Evolutionary conservation across 2,888 invertebrate genomes (phyloP), one percentile per base, ranked within the genome.

Genomic region (Cheilosia urbana): DNA sequence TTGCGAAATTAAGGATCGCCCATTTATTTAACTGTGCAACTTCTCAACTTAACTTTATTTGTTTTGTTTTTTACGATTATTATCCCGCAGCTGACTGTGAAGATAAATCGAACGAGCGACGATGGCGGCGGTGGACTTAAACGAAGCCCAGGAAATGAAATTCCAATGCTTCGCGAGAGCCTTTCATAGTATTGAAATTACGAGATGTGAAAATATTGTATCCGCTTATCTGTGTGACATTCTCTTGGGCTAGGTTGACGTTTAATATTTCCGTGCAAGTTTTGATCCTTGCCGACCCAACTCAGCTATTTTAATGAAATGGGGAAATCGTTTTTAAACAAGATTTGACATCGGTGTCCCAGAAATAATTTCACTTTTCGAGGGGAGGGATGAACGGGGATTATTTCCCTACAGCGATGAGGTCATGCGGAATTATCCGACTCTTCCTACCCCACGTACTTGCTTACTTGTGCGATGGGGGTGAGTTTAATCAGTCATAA

Each of bases 31-130:
- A 68, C 58, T 68, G 76, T 49, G 47, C 51, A 76, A 76, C 68
- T 76, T 76, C 68, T 76, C 58, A 68, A 68, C 68, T 76, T 68
- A 76, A 60, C 51, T 76, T 76, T 76, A 76, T 58, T 76, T 30
- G 76, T 24, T 34, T 76, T 68, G 57, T 49, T 62, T 77, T 77
- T 77, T 77, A 69, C 78, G 78, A 63, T 69, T 76, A 76, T 76
- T 68, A 58, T 51, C 30, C 58, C 68, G 24, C 78, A 69, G 63
- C 78, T 55, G 69, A 76, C 51, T 66, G 66, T 55, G 62, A 42
- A 69, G 53, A 69, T 58, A 62, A 40, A 78, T 60, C 77, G 19
- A 47, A 55, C 49, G 73, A 63, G n/a, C 6, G 37, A 40, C 30
- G 9, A 62, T n/a, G 62, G 55, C 49, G 49, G 53, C 13, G 45